Conservation (phyloP, 35 echinoderm and acorn worm genomes). For the Hemicentrotus pulcherrimus region DNA sequence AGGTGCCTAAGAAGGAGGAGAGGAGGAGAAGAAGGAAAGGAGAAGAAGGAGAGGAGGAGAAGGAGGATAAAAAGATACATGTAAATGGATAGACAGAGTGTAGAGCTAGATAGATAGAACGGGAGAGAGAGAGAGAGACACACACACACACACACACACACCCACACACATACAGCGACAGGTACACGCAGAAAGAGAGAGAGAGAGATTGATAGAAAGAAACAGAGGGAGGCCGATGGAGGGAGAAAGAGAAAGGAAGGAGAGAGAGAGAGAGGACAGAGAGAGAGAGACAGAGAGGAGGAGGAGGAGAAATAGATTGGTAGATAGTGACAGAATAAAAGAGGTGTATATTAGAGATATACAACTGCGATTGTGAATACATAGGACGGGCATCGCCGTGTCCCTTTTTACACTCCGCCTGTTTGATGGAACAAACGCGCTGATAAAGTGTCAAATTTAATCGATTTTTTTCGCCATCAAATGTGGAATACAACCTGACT, state of each 20-base stretch:
- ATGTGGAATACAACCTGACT: neutral
- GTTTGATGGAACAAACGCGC: neutral
- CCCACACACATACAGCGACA: too few relatives aligned
- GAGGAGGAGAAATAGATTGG: neutral
- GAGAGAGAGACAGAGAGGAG: neutral
- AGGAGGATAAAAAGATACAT: too few relatives aligned
- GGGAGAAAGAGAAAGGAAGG: neutral
- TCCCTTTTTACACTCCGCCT: neutral
- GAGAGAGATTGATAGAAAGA: neutral
- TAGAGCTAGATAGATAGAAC: too few relatives aligned
- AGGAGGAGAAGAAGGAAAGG: neutral
- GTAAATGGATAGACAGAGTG: too few relatives aligned
- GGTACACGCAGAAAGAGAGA: neutral
- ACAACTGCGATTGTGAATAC: neutral
- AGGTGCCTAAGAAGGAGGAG: too few relatives aligned
- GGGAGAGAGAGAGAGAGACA: too few relatives aligned
- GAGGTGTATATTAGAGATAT: neutral
- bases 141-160: too few relatives aligned
- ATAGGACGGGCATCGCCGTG: neutral
- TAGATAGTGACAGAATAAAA: neutral
- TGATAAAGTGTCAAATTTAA: slow-evolving; percentile 3
- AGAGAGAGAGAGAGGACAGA: neutral
- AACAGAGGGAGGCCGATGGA: too few relatives aligned
- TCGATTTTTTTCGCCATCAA: neutral
- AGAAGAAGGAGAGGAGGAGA: neutral